These are phyloP conservation scores for Menidia menidia DNA, from an alignment of 2,797 vertebrate species.

Conservation along the genomic window DNA sequence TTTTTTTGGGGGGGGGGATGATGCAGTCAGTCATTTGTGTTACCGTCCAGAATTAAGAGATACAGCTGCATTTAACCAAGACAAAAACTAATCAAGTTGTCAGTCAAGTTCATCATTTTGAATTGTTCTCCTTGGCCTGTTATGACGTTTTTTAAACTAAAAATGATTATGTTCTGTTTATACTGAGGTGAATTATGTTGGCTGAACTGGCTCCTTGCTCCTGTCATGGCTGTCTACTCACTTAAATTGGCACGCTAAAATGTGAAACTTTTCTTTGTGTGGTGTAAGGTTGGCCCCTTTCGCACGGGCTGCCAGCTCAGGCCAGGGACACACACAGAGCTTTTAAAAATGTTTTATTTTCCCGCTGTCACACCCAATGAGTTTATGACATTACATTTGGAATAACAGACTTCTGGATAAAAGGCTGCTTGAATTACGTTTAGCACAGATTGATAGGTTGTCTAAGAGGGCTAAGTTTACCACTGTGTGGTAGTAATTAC, in stretches of 20 bases:
- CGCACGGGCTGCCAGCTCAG: constrained; percentile 59
- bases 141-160: neutral
- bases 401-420: constrained; percentile 68
- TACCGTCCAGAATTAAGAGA: constrained; percentile 19
- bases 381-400: constrained; percentile 69
- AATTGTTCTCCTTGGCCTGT: constrained; percentile 6
- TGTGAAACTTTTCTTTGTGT: constrained; percentile 42
- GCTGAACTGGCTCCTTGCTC: constrained; percentile 30
- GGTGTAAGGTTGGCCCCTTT: constrained; percentile 44
- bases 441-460: constrained; percentile 75
- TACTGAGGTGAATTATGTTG: constrained; percentile 34
- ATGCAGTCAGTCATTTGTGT: constrained; percentile 36
- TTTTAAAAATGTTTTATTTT: constrained; percentile 74
- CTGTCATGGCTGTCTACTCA: constrained; percentile 38
- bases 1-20: constrained; percentile 20
- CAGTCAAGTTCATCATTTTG: neutral
- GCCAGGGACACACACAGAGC: constrained; percentile 67
- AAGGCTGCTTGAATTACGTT: constrained; percentile 69
- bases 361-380: constrained; percentile 62
- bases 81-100: constrained; percentile 3
- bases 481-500: constrained; percentile 61
- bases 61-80: constrained; percentile 13
- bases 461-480: constrained; percentile 65
- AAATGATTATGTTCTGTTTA: constrained; percentile 25
- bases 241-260: constrained; percentile 61